These are phyloP conservation scores for Cotesia congregata DNA, from an alignment of 2,888 invertebrate genomes.

Conservation along the genomic window DNA sequence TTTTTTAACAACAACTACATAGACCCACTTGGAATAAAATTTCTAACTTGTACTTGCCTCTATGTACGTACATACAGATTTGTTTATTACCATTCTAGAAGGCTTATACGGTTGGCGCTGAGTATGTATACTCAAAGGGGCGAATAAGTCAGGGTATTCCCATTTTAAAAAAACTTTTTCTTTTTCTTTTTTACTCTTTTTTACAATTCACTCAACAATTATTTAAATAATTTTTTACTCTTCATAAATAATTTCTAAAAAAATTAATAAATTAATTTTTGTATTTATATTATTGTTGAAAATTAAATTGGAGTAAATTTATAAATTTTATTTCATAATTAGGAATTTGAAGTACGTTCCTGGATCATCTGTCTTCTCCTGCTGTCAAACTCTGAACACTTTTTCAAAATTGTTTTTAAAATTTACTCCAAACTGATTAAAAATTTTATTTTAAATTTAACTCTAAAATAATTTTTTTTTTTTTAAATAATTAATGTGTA, in stretches of 20 bases:
- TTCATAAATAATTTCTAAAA: not conserved
- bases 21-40: not conserved
- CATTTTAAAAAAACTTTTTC: not conserved
- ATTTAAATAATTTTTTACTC: not conserved
- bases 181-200: not conserved
- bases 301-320: not conserved
- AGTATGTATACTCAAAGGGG: conserved; percentile 24
- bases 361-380: conserved; percentile 25
- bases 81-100: conserved; percentile 51
- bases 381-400: conserved; percentile 18
- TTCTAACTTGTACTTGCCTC: not conserved
- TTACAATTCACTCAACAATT: not conserved
- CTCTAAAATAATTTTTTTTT: not conserved
- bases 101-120: conserved; percentile 50
- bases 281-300: not conserved
- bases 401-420: not conserved
- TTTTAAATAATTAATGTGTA: not conserved
- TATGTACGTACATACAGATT: conserved; percentile 40
- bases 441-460: not conserved
- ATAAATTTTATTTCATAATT: not conserved
- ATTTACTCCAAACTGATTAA: not conserved
- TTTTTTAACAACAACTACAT: not conserved
- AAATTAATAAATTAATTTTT: not conserved
- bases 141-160: not conserved
- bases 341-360: conserved; percentile 21